Base-by-base conservation (phyloP, 2,888 invertebrate genomes). In the Ryuthela nishihirai region DNA sequence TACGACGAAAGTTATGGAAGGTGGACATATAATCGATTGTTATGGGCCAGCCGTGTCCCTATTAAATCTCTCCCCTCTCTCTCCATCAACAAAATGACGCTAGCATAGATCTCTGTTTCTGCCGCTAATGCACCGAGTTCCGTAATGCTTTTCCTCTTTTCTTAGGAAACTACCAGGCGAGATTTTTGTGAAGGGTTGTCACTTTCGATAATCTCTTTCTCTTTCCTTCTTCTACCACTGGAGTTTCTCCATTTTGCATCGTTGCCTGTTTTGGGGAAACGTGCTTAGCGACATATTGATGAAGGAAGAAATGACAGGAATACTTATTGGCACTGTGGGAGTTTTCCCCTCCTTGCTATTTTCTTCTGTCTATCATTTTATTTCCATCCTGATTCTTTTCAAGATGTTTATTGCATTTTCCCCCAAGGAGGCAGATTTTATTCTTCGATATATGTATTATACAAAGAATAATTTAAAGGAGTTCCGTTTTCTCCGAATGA, bases 1-100 rank as follows among this genome's bases (percentile, higher is more conserved):
- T 45, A 17, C 55, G 49, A 49, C 39, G 48, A 49, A 55, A 44
- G 49, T 55, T 56, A 40, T 35, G 32, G 46, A 56, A 50, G 50
- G 29, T 53, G 58, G 58, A 58, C 58, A 58, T 17, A 58, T 58
- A 58, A 58, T 58, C 58, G 58, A 58, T 58, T 52, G 52, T 52
- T 58, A 58, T 58, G 40, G 52, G 52, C 47, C 44, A 47, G 47
- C 47, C 52, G 43, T 58, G 58, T 53, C 53, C 43, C 58, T 58
- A 58, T 58, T 58, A 58, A 58, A 58, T 53, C 58, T 25, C 39
- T 52, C 52, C 36, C 46, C 41, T 21, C 53, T 43, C 41, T 38
- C 42, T 58, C 58, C 58, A 58, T 58, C 58, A 52, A 53, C 58
- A 58, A 58, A 58, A 58, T 58, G 52, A 55, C 55, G 49, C 48